Percentiles rank a stretch among this genome's conserved stretches.
Conservation (phyloP, 2,797 vertebrate genomes). For the Paramormyrops hopkinsi region DNA sequence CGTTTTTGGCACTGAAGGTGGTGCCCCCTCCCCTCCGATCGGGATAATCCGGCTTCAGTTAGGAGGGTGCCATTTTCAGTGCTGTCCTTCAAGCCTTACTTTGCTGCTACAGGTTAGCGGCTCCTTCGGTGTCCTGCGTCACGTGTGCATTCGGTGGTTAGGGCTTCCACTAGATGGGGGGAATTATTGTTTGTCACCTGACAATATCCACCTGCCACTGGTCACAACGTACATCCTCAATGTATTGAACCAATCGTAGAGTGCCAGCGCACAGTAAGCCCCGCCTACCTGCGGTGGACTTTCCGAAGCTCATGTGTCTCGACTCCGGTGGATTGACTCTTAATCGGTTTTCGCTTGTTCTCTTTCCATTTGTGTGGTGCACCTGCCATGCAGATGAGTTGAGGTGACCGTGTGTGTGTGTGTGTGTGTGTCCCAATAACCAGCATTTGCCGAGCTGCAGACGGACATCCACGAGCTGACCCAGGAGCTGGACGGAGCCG, state of each 20-base stretch:
- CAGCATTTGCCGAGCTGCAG: conserved; percentile 94
- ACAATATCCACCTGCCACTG: not conserved
- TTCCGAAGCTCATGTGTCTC: not conserved
- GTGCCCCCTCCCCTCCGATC: not conserved
- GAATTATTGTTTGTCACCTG: not conserved
- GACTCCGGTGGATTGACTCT: not conserved
- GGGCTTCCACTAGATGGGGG: not conserved
- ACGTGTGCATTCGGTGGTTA: not conserved
- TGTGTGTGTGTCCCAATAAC: not conserved
- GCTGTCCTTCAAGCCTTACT: not conserved
- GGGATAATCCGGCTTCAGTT: not conserved
- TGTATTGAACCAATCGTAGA: not conserved
- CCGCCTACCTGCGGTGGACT: not conserved
- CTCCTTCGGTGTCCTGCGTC: not conserved
- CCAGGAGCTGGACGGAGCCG: conserved; percentile 89
- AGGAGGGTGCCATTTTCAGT: not conserved
- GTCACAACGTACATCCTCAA: not conserved
- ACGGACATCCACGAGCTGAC: conserved; percentile 95
- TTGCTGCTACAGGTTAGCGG: not conserved
- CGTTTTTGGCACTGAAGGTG: not conserved
- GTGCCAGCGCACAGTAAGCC: not conserved
- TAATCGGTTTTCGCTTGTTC: not conserved
- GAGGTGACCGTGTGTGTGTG: not conserved
- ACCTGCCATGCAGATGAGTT: not conserved
- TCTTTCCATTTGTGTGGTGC: not conserved